These are phyloP conservation scores for Misgurnus mizolepis DNA, from an alignment of 2,113 vertebrate species.

Conservation along the genomic window DNA sequence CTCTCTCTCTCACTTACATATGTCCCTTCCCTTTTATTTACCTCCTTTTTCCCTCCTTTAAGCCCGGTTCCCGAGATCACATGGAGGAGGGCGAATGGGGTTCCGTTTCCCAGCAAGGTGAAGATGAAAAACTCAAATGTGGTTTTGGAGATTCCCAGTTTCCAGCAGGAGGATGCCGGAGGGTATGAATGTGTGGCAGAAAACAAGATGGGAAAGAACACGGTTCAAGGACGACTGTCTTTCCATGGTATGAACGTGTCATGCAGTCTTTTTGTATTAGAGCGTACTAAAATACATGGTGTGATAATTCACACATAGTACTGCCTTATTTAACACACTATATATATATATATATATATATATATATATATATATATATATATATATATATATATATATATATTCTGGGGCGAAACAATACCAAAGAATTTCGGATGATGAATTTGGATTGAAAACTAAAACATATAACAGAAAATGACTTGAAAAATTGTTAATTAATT, in stretches of 20 bases:
- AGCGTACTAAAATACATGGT: neutral
- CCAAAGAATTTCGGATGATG: too few relatives aligned
- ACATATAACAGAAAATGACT: too few relatives aligned
- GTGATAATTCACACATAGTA: neutral
- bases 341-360: neutral
- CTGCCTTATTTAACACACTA: neutral
- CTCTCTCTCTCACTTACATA: neutral
- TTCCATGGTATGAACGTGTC: slow-evolving; percentile 81
- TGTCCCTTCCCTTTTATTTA: slow-evolving; percentile 10
- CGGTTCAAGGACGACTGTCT: slow-evolving; percentile 85
- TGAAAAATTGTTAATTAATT: too few relatives aligned
- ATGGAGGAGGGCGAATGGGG: slow-evolving; percentile 89
- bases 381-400: slow-evolving; percentile 64
- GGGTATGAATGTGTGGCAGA: slow-evolving; percentile 92
- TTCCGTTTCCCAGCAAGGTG: slow-evolving; percentile 87
- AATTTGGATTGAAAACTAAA: too few relatives aligned
- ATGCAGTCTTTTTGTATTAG: neutral
- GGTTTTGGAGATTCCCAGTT: slow-evolving; percentile 90
- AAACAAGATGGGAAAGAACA: slow-evolving; percentile 89
- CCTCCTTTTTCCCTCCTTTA: slow-evolving; percentile 42
- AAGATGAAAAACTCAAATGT: slow-evolving; percentile 86
- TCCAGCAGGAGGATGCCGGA: slow-evolving; percentile 91
- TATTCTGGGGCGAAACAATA: too few relatives aligned
- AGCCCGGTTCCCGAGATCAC: slow-evolving; percentile 93
- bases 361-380: neutral